phyloP scores from a whole-genome alignment of 2,797 vertebrate species.

The Calcarius lapponicus region DNA sequence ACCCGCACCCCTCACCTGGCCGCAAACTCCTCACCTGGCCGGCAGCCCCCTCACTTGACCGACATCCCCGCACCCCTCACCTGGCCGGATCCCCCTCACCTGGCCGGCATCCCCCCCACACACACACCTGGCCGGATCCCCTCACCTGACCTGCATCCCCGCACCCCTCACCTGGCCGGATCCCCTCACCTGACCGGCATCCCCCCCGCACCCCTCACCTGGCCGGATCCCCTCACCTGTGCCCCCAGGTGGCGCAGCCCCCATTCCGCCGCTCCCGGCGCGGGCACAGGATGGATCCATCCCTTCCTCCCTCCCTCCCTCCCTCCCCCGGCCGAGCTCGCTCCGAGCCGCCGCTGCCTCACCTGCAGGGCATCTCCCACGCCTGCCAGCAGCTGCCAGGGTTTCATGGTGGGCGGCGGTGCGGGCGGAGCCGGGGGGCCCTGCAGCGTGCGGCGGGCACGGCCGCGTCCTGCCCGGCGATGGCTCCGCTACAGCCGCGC shows the following conservation, averaged over 20 bases:
- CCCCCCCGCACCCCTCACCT: constrained; percentile 8
- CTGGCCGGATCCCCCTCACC: background rate
- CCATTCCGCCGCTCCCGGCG: background rate
- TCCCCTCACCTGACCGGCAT: background rate
- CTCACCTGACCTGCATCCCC: background rate
- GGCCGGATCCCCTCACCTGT: background rate
- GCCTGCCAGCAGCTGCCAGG: constrained; percentile 82
- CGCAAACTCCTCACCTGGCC: background rate
- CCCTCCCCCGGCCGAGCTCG: background rate
- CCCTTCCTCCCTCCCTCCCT: background rate
- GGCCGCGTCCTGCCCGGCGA: background rate
- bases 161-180: too few relatives aligned
- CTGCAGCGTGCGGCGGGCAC: background rate
- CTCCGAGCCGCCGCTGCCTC: constrained; percentile 56
- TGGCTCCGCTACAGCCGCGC: constrained; percentile 64
- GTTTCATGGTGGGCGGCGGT: constrained; percentile 79
- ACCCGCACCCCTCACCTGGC: constrained; percentile 11
- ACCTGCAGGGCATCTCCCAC: constrained; percentile 82
- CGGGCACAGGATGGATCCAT: background rate
- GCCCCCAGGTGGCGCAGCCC: background rate
- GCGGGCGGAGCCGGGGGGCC: constrained; percentile 33
- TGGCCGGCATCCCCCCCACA: background rate
- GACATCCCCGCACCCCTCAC: background rate
- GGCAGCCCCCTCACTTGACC: background rate
- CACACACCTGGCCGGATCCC: background rate